phyloP scores from a whole-genome alignment of 1,140 invertebrate genomes.

The Tetramorium parvispinum region DNA sequence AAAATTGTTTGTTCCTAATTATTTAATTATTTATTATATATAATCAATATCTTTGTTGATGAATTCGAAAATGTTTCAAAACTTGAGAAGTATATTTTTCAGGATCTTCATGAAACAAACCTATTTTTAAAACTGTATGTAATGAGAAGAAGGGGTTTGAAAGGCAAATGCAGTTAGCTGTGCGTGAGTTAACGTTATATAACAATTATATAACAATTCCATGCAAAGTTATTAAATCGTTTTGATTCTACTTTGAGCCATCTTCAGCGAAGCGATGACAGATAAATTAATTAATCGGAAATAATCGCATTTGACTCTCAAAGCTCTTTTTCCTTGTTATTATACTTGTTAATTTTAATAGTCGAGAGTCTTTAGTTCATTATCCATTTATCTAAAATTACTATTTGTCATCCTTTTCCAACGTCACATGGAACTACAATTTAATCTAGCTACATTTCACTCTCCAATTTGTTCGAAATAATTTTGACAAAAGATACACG shows the following conservation, averaged over 20 bases:
- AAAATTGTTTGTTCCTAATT: neutral
- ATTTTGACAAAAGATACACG: conserved; percentile 36
- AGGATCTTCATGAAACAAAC: neutral
- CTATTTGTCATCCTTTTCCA: neutral
- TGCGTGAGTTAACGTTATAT: no score
- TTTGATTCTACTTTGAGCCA: no score
- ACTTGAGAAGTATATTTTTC: neutral
- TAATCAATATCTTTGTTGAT: conserved; percentile 4
- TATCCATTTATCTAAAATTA: neutral
- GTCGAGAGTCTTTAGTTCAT: neutral
- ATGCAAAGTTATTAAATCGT: no score
- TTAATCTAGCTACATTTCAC: neutral
- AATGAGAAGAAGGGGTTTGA: no score
- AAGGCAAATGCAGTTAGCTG: no score
- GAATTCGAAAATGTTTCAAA: neutral
- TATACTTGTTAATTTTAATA: neutral
- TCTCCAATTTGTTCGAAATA: neutral
- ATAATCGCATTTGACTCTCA: no score
- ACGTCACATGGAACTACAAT: neutral
- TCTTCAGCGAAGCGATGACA: neutral
- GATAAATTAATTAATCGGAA: neutral
- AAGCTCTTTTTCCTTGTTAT: neutral
- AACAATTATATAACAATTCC: no score
- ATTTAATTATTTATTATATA: neutral
- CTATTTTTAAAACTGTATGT: neutral